These are phyloP conservation scores for Synanthedon myopaeformis DNA, from an alignment of 2,888 invertebrate genomes.

Conservation along the genomic window DNA sequence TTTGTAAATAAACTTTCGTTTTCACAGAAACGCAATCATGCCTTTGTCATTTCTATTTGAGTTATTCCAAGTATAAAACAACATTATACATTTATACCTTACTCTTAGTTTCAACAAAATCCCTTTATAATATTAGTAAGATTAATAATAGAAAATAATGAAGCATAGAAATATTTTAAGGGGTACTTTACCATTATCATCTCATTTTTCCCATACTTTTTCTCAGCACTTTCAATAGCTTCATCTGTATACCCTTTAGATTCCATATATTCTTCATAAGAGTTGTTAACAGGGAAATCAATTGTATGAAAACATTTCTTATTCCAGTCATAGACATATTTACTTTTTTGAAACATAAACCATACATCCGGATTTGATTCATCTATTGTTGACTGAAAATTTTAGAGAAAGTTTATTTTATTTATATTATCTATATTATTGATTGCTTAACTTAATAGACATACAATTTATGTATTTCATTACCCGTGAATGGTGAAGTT, in stretches of 20 bases:
- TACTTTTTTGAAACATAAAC: constrained; percentile 98
- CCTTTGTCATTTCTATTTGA: too few species aligned
- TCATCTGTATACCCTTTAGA: constrained; percentile 90
- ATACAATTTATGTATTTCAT: background rate
- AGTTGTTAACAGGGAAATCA: constrained; percentile 84
- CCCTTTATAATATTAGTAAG: too few species aligned
- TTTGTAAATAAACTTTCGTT: too few species aligned
- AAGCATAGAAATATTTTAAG: too few species aligned
- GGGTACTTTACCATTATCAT: constrained; percentile 77
- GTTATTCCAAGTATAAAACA: too few species aligned
- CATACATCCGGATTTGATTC: constrained; percentile 74
- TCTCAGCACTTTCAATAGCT: constrained; percentile 79
- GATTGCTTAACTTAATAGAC: background rate
- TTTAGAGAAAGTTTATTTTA: background rate
- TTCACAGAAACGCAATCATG: too few species aligned
- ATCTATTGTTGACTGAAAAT: constrained; percentile 40
- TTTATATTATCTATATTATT: background rate
- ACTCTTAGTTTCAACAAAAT: too few species aligned
- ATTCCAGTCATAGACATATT: constrained; percentile 90
- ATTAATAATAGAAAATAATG: too few species aligned
- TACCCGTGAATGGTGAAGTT: constrained; percentile 76
- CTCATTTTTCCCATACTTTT: constrained; percentile 90
- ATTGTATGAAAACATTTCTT: constrained; percentile 85
- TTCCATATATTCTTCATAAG: constrained; percentile 78
- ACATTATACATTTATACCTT: too few species aligned